These are phyloP conservation scores for Limnodromus scolopaceus DNA, from an alignment of 2,797 vertebrate genomes.

Conservation along the genomic window DNA sequence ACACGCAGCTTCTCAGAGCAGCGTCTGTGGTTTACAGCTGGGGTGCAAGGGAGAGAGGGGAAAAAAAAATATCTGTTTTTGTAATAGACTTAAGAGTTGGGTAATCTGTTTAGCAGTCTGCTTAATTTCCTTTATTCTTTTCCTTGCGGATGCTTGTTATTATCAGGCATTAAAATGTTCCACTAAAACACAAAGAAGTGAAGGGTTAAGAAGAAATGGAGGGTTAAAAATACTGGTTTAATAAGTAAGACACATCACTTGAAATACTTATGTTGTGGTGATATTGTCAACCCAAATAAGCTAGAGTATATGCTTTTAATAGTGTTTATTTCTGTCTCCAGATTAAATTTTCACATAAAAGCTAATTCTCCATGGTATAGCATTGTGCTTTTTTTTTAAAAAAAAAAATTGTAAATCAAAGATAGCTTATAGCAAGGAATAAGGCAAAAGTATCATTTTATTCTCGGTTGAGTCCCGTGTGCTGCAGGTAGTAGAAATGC, in stretches of 20 bases:
- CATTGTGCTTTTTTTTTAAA: not conserved
- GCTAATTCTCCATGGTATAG: not conserved
- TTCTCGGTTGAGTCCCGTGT: not conserved
- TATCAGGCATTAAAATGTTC: not conserved
- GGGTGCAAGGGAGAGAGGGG: accelerated
- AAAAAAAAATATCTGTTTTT: not conserved
- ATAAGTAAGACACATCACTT: not conserved
- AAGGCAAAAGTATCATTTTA: not conserved
- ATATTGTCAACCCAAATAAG: not conserved
- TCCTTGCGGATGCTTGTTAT: not conserved
- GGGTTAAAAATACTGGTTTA: not conserved
- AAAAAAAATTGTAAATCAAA: not conserved
- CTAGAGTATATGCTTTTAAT: not conserved
- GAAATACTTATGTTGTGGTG: not conserved
- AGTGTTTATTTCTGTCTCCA: not conserved
- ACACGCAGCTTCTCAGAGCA: not conserved
- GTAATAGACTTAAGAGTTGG: not conserved
- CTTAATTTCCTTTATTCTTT: not conserved
- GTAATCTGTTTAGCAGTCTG: not conserved
- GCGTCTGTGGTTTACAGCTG: not conserved
- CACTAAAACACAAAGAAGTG: not conserved
- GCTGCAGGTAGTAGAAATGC: not conserved
- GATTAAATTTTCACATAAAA: not conserved
- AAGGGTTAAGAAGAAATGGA: not conserved
- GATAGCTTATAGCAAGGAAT: not conserved